Percentiles rank a stretch among this genome's conserved stretches.
These are phyloP conservation scores for Aphelinus atriplicis DNA, from an alignment of 1,140 invertebrate species.

Conservation along the genomic window DNA sequence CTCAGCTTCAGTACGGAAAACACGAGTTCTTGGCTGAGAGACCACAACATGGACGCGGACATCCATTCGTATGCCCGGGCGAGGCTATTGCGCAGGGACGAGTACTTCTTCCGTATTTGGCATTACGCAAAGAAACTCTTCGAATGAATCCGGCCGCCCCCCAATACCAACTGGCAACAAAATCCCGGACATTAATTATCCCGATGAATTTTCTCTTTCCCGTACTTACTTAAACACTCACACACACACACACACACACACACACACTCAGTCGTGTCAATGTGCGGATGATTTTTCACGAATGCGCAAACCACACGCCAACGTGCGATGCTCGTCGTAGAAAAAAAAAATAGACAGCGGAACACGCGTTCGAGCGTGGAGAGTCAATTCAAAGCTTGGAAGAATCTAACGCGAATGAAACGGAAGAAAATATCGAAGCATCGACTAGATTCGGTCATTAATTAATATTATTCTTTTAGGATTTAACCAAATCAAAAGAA, in stretches of 20 bases:
- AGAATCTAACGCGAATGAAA: too few relatives aligned
- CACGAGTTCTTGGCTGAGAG: conserved; percentile 91
- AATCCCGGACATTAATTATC: too few relatives aligned
- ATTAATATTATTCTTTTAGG: conserved; percentile 23
- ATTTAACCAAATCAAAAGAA: conserved; percentile 1
- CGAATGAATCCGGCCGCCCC: conserved; percentile 65
- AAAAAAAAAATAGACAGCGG: neutral
- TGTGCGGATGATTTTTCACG: too few relatives aligned
- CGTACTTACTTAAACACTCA: too few relatives aligned
- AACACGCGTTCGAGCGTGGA: neutral
- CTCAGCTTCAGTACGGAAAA: conserved; percentile 86
- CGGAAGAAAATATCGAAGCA: neutral
- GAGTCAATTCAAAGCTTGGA: too few relatives aligned
- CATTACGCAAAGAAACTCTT: conserved; percentile 85
- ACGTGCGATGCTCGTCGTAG: neutral
- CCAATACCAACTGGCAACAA: too few relatives aligned
- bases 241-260: too few relatives aligned
- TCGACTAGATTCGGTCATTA: conserved; percentile 35
- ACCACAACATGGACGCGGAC: conserved; percentile 92
- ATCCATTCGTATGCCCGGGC: conserved; percentile 88
- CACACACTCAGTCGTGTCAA: too few relatives aligned
- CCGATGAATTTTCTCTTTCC: too few relatives aligned
- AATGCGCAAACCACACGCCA: too few relatives aligned
- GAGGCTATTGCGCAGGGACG: conserved; percentile 82
- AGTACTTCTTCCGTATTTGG: conserved; percentile 96